phyloP scores from a whole-genome alignment of 2,797 vertebrate genomes.

The Poeciliopsis infans region DNA sequence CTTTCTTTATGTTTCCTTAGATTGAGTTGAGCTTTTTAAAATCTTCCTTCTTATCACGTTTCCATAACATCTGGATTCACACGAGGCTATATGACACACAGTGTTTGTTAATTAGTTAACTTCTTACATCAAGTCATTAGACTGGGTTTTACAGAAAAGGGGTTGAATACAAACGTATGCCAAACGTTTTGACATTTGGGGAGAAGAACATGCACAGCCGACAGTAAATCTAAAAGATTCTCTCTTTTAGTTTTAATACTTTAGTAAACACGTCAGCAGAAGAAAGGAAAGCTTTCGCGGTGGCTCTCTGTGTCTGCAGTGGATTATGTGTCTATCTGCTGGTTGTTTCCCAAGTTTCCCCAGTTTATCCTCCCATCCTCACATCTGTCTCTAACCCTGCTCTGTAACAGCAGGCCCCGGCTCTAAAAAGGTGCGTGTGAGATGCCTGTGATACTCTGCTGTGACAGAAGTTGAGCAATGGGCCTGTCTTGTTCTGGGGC shows the following conservation, averaged over 20 bases:
- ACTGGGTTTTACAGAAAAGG: not conserved
- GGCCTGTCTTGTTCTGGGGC: conserved; percentile 65
- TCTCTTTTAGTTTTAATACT: not conserved
- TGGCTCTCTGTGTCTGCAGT: not conserved
- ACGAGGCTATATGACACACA: not conserved
- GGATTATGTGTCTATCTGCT: conserved; percentile 3
- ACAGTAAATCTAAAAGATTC: not conserved
- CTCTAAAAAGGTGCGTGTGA: conserved; percentile 62
- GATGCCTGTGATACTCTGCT: conserved; percentile 62
- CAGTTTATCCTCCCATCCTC: conserved; percentile 46
- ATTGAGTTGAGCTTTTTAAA: not conserved
- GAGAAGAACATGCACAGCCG: not conserved
- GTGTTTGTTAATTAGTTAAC: not conserved
- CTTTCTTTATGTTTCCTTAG: not conserved
- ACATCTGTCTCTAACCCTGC: conserved; percentile 52
- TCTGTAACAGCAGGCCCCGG: conserved; percentile 45
- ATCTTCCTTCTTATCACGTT: not conserved
- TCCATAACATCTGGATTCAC: not conserved
- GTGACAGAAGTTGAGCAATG: conserved; percentile 75
- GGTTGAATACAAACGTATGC: not conserved
- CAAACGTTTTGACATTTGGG: not conserved
- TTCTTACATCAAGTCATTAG: not conserved
- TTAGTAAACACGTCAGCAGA: not conserved
- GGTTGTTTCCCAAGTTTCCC: conserved; percentile 34
- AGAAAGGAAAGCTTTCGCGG: not conserved